These are phyloP conservation scores for Atrichornis clamosus DNA, from an alignment of 2,113 vertebrate species.

Conservation along the genomic window DNA sequence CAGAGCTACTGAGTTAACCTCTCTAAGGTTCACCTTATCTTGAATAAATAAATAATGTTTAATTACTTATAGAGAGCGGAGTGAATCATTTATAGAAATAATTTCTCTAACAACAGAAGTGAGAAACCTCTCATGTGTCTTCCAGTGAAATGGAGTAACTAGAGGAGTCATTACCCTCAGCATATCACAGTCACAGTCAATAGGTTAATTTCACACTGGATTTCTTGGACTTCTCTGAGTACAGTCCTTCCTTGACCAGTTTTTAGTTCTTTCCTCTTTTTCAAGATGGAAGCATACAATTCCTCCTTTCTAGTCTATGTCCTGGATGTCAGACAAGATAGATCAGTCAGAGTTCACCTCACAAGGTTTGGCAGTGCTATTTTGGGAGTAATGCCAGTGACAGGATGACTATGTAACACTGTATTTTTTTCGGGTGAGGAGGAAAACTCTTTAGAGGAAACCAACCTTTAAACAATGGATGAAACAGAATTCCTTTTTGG, in stretches of 20 bases:
- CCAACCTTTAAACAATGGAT: background rate
- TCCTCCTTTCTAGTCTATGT: background rate
- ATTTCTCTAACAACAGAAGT: background rate
- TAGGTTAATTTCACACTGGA: background rate
- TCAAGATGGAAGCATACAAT: background rate
- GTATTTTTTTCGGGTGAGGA: background rate
- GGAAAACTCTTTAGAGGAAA: background rate
- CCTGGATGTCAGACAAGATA: background rate
- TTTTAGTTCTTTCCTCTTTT: background rate
- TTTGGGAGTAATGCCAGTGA: background rate
- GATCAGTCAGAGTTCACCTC: background rate
- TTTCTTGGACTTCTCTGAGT: background rate
- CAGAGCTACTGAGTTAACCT: background rate
- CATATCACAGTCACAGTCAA: background rate
- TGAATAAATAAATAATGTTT: constrained; percentile 18
- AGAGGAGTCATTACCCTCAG: background rate
- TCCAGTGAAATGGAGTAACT: background rate
- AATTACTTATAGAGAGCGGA: background rate
- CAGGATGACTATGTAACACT: background rate
- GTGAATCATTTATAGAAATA: constrained; percentile 1
- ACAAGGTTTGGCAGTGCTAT: background rate
- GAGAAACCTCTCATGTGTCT: background rate
- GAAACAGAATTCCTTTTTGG: background rate
- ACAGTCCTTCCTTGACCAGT: background rate
- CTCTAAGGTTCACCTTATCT: background rate